phyloP scores from a whole-genome alignment of 2,113 vertebrate genomes.

The Callopanchax toddi region DNA sequence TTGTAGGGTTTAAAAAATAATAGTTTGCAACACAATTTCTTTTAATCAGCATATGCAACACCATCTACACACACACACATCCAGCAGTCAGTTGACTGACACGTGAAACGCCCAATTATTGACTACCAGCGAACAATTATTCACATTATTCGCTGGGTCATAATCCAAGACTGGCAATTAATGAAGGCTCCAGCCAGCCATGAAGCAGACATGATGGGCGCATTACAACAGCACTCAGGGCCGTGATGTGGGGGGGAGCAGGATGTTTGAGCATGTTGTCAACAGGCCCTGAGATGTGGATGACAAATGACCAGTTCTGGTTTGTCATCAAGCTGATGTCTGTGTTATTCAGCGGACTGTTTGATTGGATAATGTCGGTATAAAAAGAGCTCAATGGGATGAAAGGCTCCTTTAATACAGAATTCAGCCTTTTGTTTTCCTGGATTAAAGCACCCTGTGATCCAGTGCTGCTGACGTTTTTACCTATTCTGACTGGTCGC shows the following conservation, averaged over 20 bases:
- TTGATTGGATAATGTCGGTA: constrained; percentile 49
- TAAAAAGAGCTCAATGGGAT: constrained; percentile 22
- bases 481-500: not conserved
- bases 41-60: not conserved
- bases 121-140: constrained; percentile 59
- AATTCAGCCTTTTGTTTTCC: not conserved
- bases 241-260: constrained; percentile 33
- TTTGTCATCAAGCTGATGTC: constrained; percentile 57
- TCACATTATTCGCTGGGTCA: constrained; percentile 65
- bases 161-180: constrained; percentile 48
- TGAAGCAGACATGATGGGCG: constrained; percentile 72
- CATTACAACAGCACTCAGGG: constrained; percentile 59
- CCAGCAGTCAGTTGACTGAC: constrained; percentile 40
- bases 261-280: constrained; percentile 65
- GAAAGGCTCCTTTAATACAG: constrained; percentile 35
- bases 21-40: not conserved
- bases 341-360: constrained; percentile 48
- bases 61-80: not conserved
- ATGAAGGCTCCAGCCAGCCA: constrained; percentile 66
- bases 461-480: constrained; percentile 32
- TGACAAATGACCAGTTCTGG: constrained; percentile 68
- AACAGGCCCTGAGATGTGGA: constrained; percentile 56
- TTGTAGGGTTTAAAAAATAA: too few relatives aligned
- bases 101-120: constrained; percentile 43
- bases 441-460: constrained; percentile 12